Percentiles rank a stretch among this genome's conserved stretches.
Evolutionary conservation across 2,888 invertebrate species (phyloP).

Genomic region (Platypus cylindrus): DNA sequence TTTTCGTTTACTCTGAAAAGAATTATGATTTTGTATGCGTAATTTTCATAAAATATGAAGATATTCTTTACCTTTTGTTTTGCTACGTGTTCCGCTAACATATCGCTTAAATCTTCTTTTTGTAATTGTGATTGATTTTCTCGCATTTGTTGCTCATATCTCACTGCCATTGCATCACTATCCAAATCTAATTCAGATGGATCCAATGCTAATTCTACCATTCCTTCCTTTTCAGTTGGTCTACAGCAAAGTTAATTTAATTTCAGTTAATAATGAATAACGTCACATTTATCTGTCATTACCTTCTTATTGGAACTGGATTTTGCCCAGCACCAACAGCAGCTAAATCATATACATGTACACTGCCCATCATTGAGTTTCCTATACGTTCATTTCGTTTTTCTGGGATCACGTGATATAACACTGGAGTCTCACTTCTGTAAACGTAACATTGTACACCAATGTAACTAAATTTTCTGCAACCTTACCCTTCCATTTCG

Average conservation of each 20-base stretch:
- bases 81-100: constrained; percentile 97
- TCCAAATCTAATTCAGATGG: constrained; percentile 95
- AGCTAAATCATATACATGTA: constrained; percentile 92
- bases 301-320: constrained; percentile 31
- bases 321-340: constrained; percentile 43
- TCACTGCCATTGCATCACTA: constrained; percentile 87
- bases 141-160: constrained; percentile 92
- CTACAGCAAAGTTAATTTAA: constrained; percentile 2
- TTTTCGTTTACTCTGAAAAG: constrained; percentile 79
- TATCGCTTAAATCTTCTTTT: constrained; percentile 93
- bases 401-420: constrained; percentile 93
- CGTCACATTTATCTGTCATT: neutral
- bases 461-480: neutral
- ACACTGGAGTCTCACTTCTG: constrained; percentile 82
- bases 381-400: constrained; percentile 81
- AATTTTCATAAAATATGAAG: neutral
- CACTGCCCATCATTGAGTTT: constrained; percentile 94
- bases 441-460: constrained; percentile 18
- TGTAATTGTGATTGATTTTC: constrained; percentile 81
- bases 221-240: constrained; percentile 34
- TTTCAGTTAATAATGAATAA: constrained; percentile 2
- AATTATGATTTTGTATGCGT: too few species aligned
- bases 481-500: constrained; percentile 77
- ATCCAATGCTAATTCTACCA: constrained; percentile 90
- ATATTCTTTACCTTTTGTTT: constrained; percentile 65